Evolutionary conservation across 2,797 vertebrate species (phyloP), one percentile per base, ranked within the genome.

Genomic region (Onychomys leucogaster): DNA sequence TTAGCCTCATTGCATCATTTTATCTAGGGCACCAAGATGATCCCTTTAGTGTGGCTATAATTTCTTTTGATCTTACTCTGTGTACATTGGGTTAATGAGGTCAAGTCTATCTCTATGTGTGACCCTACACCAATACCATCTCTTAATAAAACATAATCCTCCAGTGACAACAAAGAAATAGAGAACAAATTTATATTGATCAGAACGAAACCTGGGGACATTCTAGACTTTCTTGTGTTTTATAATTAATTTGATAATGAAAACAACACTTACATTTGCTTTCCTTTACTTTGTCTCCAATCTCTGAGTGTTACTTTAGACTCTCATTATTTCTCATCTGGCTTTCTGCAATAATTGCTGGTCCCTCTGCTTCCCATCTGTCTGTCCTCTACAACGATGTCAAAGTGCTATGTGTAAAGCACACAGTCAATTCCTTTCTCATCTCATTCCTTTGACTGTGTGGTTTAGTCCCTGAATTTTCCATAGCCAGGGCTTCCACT

Each of bases 11-110:
- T 96, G 61, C 91, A 92, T 97, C 77, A 88, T 91, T 86, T 97
- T 98, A 94, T 97, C 97, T 96, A 96, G 52, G 67, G 52, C 21
- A 13, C 49, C 75, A 95, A 86, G 21, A 32, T 91, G 88, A 94
- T 95, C 59, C 43, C 71, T 49, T 95, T 92, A 57, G 49, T 57
- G 37, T 90, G 71, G 17, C 61, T 96, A 73, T 88, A 83, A 94
- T 95, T 97, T 96, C 91, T 97, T 93, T 94, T 63, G 41, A 23
- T 94, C 55, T 91, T 80, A 76, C 65, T 92, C 32, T 94, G 46
- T 86, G 52, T 92, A 94, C 63, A 84, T 41, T 96, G 67, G 81
- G 85, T 89, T 97, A 96, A 96, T 96, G 90, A 97, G 94, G 82
- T 95, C 88, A 93, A 63, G 65, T 89, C 83, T 46, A 61, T 95